phyloP scores from a whole-genome alignment of 2,888 invertebrate genomes.

The Drosophila demipolita region DNA sequence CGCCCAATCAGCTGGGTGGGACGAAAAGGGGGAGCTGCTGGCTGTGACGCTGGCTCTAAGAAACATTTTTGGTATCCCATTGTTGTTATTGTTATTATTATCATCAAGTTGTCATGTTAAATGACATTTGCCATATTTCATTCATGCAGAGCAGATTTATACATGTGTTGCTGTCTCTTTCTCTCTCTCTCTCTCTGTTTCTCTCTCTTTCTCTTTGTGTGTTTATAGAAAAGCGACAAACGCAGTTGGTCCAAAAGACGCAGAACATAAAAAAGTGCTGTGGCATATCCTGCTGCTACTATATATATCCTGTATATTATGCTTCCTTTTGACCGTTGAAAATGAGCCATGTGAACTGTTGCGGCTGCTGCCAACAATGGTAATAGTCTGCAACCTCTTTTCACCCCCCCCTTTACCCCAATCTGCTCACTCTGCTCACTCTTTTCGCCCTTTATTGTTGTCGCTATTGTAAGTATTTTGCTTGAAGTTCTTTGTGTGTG shows the following conservation, averaged over 20 bases:
- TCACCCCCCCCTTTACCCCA: background rate
- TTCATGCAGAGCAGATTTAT: slow-evolving; percentile 60
- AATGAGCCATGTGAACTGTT: slow-evolving; percentile 79
- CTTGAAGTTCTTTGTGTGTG: slow-evolving; percentile 37
- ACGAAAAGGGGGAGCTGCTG: background rate
- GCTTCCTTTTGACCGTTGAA: slow-evolving; percentile 73
- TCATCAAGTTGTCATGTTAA: slow-evolving; percentile 82
- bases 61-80: slow-evolving; percentile 37
- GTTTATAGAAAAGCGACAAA: slow-evolving; percentile 39
- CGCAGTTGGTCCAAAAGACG: slow-evolving; percentile 39
- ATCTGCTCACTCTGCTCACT: slow-evolving; percentile 2
- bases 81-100: slow-evolving; percentile 74
- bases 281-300: slow-evolving; percentile 48
- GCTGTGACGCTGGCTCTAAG: slow-evolving; percentile 21
- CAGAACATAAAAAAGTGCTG: slow-evolving; percentile 49
- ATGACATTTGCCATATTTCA: slow-evolving; percentile 82
- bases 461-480: slow-evolving; percentile 56
- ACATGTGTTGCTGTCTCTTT: slow-evolving; percentile 11
- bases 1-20: background rate
- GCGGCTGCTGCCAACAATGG: slow-evolving; percentile 69
- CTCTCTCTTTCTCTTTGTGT: background rate
- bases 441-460: slow-evolving; percentile 39
- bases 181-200: background rate
- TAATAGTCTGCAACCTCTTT: slow-evolving; percentile 26
- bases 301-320: slow-evolving; percentile 51